phyloP scores from a whole-genome alignment of 2,888 invertebrate species.

The Apamea epomidion region DNA sequence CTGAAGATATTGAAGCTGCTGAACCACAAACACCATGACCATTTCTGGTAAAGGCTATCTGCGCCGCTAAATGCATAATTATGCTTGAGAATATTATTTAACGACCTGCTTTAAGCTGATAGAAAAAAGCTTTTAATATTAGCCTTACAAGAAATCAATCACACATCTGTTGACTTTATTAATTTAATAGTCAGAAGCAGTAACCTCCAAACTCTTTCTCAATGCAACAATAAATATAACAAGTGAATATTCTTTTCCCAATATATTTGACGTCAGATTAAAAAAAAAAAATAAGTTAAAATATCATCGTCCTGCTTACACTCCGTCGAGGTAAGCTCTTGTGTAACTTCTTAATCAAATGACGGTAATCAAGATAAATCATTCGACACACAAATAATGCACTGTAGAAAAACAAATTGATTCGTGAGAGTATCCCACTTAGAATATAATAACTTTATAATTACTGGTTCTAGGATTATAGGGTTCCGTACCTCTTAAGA shows the following conservation, averaged over 20 bases:
- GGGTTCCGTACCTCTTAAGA: too few species aligned
- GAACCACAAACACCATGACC: background rate
- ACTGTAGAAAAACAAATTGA: constrained; percentile 5
- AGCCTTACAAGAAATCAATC: background rate
- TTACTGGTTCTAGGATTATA: background rate
- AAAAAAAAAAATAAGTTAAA: constrained; percentile 33
- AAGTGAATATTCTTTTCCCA: constrained; percentile 1
- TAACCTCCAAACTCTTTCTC: background rate
- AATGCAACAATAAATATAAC: constrained; percentile 11
- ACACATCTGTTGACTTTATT: background rate
- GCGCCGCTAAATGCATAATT: background rate
- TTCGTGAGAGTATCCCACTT: background rate
- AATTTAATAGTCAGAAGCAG: constrained; percentile 5
- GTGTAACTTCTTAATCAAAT: constrained; percentile 49
- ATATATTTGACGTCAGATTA: constrained; percentile 44
- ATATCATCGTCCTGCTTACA: constrained; percentile 32
- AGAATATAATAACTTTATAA: background rate
- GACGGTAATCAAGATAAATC: constrained; percentile 42
- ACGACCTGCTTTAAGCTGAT: background rate
- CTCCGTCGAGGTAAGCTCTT: constrained; percentile 28
- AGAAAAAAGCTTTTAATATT: background rate
- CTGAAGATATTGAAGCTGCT: background rate
- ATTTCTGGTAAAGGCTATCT: background rate
- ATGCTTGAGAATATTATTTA: background rate
- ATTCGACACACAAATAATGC: constrained; percentile 6